A percentile compares a stretch with the other conserved stretches of the same genome.
phyloP scores from a whole-genome alignment of 2,797 vertebrate species.

The Erithacus rubecula region DNA sequence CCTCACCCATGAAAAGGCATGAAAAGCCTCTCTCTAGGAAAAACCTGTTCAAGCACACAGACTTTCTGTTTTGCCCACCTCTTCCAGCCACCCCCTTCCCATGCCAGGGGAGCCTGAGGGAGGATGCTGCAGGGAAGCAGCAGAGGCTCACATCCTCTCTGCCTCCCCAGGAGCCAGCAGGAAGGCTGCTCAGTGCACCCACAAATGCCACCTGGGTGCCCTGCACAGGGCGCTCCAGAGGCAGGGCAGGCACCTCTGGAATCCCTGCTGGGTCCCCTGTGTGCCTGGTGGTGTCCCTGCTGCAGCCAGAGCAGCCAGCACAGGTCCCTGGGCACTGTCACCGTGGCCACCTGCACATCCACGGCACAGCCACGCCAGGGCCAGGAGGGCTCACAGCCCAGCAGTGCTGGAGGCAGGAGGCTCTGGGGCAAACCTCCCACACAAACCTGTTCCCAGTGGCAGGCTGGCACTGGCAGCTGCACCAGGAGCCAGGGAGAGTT shows the following conservation, averaged over 20 bases:
- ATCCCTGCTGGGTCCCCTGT: fast-evolving
- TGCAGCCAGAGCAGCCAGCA: not conserved
- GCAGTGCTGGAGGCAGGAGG: not conserved
- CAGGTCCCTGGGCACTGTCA: not conserved
- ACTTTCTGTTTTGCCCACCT: not conserved
- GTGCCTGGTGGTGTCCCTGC: not conserved
- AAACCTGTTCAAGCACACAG: not conserved
- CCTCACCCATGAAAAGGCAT: not conserved
- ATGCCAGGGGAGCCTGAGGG: fast-evolving
- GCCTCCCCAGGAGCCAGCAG: not conserved
- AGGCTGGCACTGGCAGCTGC: not conserved
- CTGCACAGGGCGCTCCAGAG: not conserved
- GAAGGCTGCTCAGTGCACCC: not conserved
- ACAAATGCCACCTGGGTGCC: fast-evolving
- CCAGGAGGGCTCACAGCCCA: not conserved
- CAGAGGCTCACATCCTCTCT: fast-evolving
- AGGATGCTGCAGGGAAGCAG: not conserved
- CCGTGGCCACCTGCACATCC: constrained; percentile 1
- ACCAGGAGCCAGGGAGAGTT: fast-evolving
- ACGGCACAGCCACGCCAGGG: fast-evolving
- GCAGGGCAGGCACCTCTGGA: not conserved
- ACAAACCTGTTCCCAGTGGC: not conserved
- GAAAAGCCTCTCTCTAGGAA: not conserved
- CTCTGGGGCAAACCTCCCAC: fast-evolving
- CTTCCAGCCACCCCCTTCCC: not conserved